These are phyloP conservation scores for Platysternon megacephalum DNA, from an alignment of 2,113 vertebrate genomes.

Conservation along the genomic window DNA sequence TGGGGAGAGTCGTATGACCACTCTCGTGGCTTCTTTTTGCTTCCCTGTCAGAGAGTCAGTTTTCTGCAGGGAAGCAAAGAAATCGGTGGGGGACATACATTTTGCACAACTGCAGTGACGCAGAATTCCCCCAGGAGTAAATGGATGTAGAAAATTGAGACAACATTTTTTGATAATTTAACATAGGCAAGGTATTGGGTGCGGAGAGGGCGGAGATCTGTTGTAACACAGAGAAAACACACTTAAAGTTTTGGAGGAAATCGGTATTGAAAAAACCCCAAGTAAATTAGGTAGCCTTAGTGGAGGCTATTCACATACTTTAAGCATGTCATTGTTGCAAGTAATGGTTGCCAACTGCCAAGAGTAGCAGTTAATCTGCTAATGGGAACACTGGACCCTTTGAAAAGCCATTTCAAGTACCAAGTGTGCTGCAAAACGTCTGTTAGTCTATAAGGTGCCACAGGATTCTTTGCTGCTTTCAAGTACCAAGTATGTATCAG, in stretches of 20 bases:
- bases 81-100: no score
- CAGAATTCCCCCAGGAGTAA: not conserved
- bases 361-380: conserved; percentile 63
- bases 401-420: conserved; percentile 60
- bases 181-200: not conserved
- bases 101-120: no score
- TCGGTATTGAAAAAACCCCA: not conserved
- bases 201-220: not conserved
- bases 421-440: no score
- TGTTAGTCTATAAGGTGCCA: no score
- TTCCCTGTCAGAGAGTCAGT: no score
- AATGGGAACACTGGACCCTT: conserved; percentile 42
- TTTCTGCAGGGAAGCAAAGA: no score
- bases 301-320: not conserved
- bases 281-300: not conserved
- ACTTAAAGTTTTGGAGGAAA: not conserved
- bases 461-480: no score
- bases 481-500: conserved; percentile 39
- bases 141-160: not conserved
- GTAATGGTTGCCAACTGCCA: conserved; percentile 27
- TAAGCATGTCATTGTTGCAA: conserved; percentile 43
- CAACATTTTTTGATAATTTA: conserved; percentile 25
- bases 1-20: no score
- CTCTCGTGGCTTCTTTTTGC: no score
- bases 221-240: not conserved